phyloP scores from a whole-genome alignment of 1,140 invertebrate genomes.

The Littorina saxatilis region DNA sequence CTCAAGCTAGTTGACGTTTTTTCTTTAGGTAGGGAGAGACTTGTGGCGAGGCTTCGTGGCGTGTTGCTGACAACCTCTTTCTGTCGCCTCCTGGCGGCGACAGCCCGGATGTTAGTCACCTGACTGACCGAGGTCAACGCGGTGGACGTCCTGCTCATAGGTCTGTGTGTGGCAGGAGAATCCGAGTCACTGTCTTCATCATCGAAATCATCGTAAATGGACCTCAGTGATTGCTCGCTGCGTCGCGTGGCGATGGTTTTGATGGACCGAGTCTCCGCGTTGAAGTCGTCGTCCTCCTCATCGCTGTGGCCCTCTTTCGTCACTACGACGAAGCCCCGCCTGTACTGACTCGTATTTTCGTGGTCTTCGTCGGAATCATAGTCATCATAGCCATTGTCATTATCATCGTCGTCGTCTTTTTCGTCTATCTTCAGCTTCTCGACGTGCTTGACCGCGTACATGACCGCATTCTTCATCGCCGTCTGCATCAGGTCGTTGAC shows the following conservation, averaged over 20 bases:
- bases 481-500: neutral
- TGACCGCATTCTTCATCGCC: constrained; percentile 13
- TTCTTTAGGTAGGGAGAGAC: no score
- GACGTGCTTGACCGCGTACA: constrained; percentile 22
- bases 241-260: neutral
- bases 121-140: constrained; percentile 1
- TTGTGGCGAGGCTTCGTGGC: no score
- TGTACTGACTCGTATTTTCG: neutral
- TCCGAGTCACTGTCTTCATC: neutral
- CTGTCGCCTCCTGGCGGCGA: no score
- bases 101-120: no score
- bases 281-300: neutral
- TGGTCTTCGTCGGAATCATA: neutral
- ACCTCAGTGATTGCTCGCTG: neutral
- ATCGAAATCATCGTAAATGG: neutral
- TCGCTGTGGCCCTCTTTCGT: constrained; percentile 11
- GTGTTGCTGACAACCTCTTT: no score
- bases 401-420: neutral
- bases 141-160: neutral
- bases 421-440: constrained; percentile 2
- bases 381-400: neutral
- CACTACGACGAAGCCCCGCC: neutral
- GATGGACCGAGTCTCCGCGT: neutral
- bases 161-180: neutral
- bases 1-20: no score